Evolutionary conservation across 2,797 vertebrate species (phyloP).

Genomic region (Cynodonichthys magdalenae): DNA sequence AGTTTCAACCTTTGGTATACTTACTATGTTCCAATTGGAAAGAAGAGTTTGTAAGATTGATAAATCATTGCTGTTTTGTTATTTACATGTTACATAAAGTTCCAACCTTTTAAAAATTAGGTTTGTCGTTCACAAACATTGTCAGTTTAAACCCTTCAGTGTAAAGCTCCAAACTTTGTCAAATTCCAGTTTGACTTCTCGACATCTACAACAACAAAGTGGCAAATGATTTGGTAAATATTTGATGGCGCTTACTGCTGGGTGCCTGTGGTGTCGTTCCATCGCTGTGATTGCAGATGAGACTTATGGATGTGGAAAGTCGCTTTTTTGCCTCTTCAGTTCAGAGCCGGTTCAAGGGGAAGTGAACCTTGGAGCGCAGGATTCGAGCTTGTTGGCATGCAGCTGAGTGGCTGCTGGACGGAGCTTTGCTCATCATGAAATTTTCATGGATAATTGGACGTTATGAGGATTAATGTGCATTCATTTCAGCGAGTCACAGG

Average conservation of each 20-base stretch:
- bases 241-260: conserved; percentile 24
- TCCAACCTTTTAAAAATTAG: no score
- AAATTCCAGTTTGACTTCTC: background rate
- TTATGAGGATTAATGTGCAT: conserved; percentile 65
- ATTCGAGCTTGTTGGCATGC: conserved; percentile 52
- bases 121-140: no score
- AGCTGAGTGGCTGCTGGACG: conserved; percentile 15
- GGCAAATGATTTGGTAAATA: conserved; percentile 40
- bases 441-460: conserved; percentile 57
- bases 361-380: conserved; percentile 31
- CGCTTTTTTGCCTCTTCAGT: conserved; percentile 34
- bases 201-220: conserved; percentile 10
- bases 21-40: no score
- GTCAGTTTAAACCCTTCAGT: no score
- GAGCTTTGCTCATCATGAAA: conserved; percentile 47
- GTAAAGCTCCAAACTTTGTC: conserved; percentile 2
- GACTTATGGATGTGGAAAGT: conserved; percentile 26
- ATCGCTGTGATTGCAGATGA: conserved; percentile 32
- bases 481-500: conserved; percentile 28
- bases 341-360: conserved; percentile 31
- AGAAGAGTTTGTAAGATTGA: no score
- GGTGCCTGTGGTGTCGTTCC: conserved; percentile 1
- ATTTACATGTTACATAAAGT: no score
- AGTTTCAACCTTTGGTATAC: no score
- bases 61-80: no score